Conservation (phyloP, 2,888 invertebrate genomes). For the Syrphus vitripennis region DNA sequence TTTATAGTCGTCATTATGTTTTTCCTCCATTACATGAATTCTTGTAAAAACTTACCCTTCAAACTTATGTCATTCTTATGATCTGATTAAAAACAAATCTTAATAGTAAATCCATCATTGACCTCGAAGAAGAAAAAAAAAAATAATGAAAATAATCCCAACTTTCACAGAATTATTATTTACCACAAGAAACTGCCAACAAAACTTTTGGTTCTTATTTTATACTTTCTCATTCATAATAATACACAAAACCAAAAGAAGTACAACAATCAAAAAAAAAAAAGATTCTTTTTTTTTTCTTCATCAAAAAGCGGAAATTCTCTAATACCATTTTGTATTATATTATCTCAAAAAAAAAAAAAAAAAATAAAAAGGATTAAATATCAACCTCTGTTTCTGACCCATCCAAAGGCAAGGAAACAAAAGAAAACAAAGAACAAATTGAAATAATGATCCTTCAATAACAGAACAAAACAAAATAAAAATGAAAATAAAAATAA, state of each 20-base stretch:
- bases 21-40: no score
- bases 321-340: not conserved
- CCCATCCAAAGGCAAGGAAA: not conserved
- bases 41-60: no score
- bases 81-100: constrained; percentile 13
- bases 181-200: constrained; percentile 25
- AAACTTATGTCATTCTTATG: no score
- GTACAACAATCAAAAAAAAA: not conserved
- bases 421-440: constrained; percentile 4
- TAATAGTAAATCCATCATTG: constrained; percentile 34
- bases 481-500: no score
- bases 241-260: not conserved
- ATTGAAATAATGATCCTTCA: constrained; percentile 18
- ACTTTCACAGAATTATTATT: constrained; percentile 32
- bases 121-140: no score
- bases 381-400: constrained; percentile 5
- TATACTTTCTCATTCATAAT: constrained; percentile 38
- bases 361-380: constrained; percentile 11
- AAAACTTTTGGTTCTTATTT: constrained; percentile 22
- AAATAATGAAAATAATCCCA: constrained; percentile 19
- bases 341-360: not conserved
- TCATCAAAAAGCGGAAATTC: constrained; percentile 12
- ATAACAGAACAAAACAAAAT: constrained; percentile 5
- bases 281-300: not conserved
- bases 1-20: no score